A percentile compares a stretch with the other conserved stretches of the same genome.
phyloP scores from a whole-genome alignment of 2,797 vertebrate species.

The Eulemur coronatus region DNA sequence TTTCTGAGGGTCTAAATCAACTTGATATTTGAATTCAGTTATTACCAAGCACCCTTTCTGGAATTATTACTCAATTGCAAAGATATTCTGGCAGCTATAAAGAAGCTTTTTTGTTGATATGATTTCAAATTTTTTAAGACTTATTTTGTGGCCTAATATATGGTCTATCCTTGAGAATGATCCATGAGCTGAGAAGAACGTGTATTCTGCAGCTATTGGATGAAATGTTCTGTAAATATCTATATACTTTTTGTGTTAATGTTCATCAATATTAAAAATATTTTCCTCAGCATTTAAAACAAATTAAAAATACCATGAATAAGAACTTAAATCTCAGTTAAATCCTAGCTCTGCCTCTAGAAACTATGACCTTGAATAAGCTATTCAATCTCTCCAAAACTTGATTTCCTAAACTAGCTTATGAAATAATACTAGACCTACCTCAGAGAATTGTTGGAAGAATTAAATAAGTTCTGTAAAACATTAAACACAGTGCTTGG shows the following conservation, averaged over 20 bases:
- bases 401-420: neutral
- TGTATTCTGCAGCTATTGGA: neutral
- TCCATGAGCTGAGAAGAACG: neutral
- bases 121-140: neutral
- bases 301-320: neutral
- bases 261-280: neutral
- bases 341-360: neutral
- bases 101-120: neutral
- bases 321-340: neutral
- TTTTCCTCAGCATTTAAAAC: neutral
- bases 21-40: neutral
- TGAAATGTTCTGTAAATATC: neutral
- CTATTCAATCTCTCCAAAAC: neutral
- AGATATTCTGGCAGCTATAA: neutral
- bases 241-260: neutral
- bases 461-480: neutral
- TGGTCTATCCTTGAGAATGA: neutral
- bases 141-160: neutral
- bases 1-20: neutral
- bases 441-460: neutral
- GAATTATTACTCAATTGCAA: neutral
- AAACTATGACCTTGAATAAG: neutral
- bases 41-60: neutral
- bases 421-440: neutral
- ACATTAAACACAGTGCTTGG: neutral